Percentiles rank a stretch among this genome's conserved stretches.
Evolutionary conservation across 2,888 invertebrate species (phyloP).

Genomic region (Acleris literana): DNA sequence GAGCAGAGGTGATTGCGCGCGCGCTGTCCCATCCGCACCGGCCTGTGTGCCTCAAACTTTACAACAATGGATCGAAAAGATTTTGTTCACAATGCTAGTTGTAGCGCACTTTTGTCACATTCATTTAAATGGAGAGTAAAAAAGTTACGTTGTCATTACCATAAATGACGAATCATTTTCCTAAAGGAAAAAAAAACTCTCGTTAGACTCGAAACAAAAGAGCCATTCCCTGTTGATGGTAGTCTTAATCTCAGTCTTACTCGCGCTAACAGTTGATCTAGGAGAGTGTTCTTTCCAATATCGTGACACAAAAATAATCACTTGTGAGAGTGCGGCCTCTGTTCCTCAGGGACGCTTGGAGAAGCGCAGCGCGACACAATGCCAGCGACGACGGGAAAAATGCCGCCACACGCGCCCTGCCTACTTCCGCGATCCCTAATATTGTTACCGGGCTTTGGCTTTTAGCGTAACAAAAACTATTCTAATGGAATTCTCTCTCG

Average conservation of each 20-base stretch:
- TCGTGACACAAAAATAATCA: constrained; percentile 57
- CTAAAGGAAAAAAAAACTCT: background rate
- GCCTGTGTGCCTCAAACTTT: constrained; percentile 23
- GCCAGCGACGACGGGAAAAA: constrained; percentile 47
- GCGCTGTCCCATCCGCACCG: constrained; percentile 57
- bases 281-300: constrained; percentile 51
- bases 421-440: constrained; percentile 43
- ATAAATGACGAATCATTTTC: background rate
- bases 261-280: constrained; percentile 37
- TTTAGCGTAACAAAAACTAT: constrained; percentile 42
- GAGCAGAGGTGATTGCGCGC: constrained; percentile 56
- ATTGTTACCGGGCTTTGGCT: constrained; percentile 43
- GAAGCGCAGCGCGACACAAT: constrained; percentile 54
- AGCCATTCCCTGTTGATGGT: constrained; percentile 18
- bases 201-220: constrained; percentile 12
- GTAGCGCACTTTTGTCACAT: constrained; percentile 13
- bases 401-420: constrained; percentile 47
- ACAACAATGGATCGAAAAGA: constrained; percentile 29
- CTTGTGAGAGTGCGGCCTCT: constrained; percentile 50
- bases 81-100: constrained; percentile 22
- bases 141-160: background rate
- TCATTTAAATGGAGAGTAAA: background rate
- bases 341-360: constrained; percentile 47
- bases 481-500: constrained; percentile 36
- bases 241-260: constrained; percentile 24